Evolutionary conservation across 1,140 invertebrate species (phyloP).

Genomic region (Phenacoccus solenopsis): DNA sequence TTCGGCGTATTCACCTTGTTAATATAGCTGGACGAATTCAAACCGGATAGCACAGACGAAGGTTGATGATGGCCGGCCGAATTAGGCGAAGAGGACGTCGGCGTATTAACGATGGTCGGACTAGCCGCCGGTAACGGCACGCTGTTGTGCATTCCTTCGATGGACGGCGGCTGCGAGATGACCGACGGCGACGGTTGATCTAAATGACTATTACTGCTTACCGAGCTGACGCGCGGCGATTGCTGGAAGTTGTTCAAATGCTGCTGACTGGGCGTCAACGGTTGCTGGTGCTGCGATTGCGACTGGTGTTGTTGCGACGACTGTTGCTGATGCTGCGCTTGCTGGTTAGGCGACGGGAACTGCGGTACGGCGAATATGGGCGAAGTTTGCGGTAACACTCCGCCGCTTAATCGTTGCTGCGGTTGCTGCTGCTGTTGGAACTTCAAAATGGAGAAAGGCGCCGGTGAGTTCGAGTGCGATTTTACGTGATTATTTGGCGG

Average conservation of each 20-base stretch:
- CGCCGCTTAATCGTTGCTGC: background rate
- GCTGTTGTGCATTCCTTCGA: slow-evolving; percentile 10
- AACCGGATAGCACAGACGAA: background rate
- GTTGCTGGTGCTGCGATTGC: slow-evolving; percentile 20
- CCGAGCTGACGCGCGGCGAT: background rate
- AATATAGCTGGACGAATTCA: background rate
- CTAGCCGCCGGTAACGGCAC: background rate
- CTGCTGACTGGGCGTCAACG: slow-evolving; percentile 14
- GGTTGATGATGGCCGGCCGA: background rate
- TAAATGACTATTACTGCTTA: background rate
- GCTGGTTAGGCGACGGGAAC: slow-evolving; percentile 24
- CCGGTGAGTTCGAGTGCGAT: background rate
- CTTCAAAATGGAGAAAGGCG: background rate
- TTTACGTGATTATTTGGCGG: too few species aligned
- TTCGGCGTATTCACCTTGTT: background rate
- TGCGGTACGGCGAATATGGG: slow-evolving; percentile 27
- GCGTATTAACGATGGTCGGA: background rate
- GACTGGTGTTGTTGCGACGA: slow-evolving; percentile 39
- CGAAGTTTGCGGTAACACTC: slow-evolving; percentile 22
- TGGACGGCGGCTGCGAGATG: slow-evolving; percentile 6
- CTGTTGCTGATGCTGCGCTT: slow-evolving; percentile 29
- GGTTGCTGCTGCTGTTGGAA: slow-evolving; percentile 1
- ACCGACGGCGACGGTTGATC: slow-evolving; percentile 3
- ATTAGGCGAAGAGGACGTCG: background rate
- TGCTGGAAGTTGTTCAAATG: slow-evolving; percentile 16